Evolutionary conservation across 2,888 invertebrate genomes (phyloP).

Genomic region (Parasteatoda lunata): DNA sequence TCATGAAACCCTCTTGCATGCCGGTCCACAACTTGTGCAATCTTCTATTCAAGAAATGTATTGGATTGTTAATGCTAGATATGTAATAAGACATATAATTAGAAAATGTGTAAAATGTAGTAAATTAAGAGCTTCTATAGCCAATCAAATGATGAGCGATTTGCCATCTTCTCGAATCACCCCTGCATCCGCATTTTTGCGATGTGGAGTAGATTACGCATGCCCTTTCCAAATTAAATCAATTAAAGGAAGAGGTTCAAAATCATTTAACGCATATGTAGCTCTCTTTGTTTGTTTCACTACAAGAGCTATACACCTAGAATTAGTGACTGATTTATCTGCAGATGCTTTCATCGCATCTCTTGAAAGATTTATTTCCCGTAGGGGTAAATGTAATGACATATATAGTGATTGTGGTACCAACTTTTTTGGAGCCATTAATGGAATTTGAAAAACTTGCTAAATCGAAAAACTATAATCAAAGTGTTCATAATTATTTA

Average conservation of each 20-base stretch:
- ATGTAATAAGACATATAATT: background rate
- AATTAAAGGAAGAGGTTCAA: background rate
- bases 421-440: conserved; percentile 11
- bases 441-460: conserved; percentile 6
- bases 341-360: conserved; percentile 17
- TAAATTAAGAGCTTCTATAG: too few relatives aligned
- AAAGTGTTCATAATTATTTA: background rate
- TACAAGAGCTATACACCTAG: conserved; percentile 16
- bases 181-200: background rate
- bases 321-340: conserved; percentile 12
- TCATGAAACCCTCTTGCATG: too few relatives aligned
- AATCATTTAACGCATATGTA: conserved; percentile 6
- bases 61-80: background rate
- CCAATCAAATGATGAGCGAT: conserved; percentile 8
- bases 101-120: conserved; percentile 8
- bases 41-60: too few relatives aligned
- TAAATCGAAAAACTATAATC: background rate
- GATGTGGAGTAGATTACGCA: conserved; percentile 1
- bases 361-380: conserved; percentile 11
- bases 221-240: conserved; percentile 6
- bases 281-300: conserved; percentile 25
- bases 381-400: conserved; percentile 7
- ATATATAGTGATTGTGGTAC: conserved; percentile 21
- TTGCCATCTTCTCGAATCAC: conserved; percentile 1
- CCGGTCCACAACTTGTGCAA: too few relatives aligned